Evolutionary conservation across 2,797 vertebrate genomes (phyloP), one percentile per base, ranked within the genome.

Genomic region (Sphaeramia orbicularis): DNA sequence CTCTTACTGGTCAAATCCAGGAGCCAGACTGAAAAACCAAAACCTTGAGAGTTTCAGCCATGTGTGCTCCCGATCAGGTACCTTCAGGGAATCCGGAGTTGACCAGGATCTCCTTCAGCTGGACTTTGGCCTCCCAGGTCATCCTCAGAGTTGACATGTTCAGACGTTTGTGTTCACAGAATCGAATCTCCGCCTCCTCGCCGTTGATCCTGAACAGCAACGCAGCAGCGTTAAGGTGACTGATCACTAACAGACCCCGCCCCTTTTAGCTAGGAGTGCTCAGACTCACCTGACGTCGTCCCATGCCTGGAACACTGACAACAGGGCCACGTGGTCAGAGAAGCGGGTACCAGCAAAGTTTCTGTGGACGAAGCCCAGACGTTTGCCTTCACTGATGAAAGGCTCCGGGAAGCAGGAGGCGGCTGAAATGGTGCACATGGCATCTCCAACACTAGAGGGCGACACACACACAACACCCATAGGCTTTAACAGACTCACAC

Each of bases 61-160:
- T n/a, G n/a, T n/a, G n/a, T n/a, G n/a, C n/a, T n/a, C n/a, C n/a
- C n/a, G n/a, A n/a, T 81, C 59, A 10, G 47, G 53, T 84, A 98
- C 97, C 97, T 96, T 99, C 96, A 70, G 97, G 97, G 76, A 98
- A 99, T 35, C 96, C 97, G 24, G 95, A 85, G 81, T 95, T 97
- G 61, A 95, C 86, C 37, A 99, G 91, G 80, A 99, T 99, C 2
- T 98, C 96, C 86, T 99, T 99, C 73, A 99, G 94, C 81, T 98
- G 97, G 45, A 99, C 97, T 88, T 99, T 98, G 48, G 97, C 97
- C 90, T 99, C 97, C 98, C 97, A 99, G 14, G 97, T 99, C 97
- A 99, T 99, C 89, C 96, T 94, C 44, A 99, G 92, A 1, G 96
- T 98, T 10, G 96, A 90, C 96, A 99, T 96, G 88, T 97, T 97